phyloP scores from a whole-genome alignment of 2,113 vertebrate genomes.

The Lasiurus borealis region DNA sequence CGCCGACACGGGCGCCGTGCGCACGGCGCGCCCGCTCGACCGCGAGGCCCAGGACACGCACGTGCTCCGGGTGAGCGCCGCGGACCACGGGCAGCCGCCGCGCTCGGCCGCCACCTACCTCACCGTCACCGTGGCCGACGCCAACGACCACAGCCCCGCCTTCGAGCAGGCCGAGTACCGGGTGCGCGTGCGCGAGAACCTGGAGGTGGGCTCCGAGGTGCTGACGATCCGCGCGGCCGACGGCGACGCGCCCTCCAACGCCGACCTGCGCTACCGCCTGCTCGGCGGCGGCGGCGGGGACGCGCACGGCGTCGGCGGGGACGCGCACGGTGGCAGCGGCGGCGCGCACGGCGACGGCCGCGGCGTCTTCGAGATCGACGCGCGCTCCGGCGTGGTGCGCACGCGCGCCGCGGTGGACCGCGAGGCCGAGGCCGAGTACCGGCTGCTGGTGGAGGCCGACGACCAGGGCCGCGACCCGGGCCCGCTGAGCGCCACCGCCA shows the following conservation, averaged over 20 bases:
- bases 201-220: slow-evolving; percentile 96
- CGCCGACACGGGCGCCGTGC: slow-evolving; percentile 90
- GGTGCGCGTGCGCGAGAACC: slow-evolving; percentile 94
- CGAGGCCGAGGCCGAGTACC: slow-evolving; percentile 91
- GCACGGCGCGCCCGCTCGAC: slow-evolving; percentile 92
- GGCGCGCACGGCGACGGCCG: too few relatives aligned
- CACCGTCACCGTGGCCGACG: slow-evolving; percentile 96
- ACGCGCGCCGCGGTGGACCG: slow-evolving; percentile 92
- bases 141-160: slow-evolving; percentile 94
- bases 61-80: slow-evolving; percentile 93
- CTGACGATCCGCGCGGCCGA: slow-evolving; percentile 96
- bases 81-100: slow-evolving; percentile 90
- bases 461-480: slow-evolving; percentile 96
- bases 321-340: too few relatives aligned
- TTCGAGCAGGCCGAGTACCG: slow-evolving; percentile 96
- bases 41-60: slow-evolving; percentile 97
- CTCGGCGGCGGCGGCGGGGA: too few relatives aligned
- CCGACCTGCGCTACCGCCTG: slow-evolving; percentile 96
- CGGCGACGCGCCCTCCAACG: slow-evolving; percentile 95
- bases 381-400: slow-evolving; percentile 93
- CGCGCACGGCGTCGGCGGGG: too few relatives aligned
- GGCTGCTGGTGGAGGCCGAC: slow-evolving; percentile 95
- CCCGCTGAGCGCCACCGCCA: slow-evolving; percentile 94
- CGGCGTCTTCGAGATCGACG: slow-evolving; percentile 96
- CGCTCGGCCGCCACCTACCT: slow-evolving; percentile 91